These are phyloP conservation scores for Muschampia plurimacula DNA, from an alignment of 2,888 invertebrate species.

Conservation along the genomic window DNA sequence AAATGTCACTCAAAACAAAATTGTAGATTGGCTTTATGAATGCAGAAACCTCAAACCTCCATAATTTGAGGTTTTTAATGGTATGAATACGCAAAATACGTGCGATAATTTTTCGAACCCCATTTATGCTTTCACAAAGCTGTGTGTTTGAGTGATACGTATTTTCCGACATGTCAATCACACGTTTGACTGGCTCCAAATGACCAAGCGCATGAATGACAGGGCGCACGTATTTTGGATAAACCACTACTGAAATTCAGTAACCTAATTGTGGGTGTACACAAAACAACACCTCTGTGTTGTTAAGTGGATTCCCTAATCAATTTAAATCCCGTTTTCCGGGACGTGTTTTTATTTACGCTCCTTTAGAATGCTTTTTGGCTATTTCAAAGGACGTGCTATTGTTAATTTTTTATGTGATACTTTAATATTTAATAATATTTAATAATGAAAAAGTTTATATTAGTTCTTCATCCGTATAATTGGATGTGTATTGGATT, in stretches of 20 bases:
- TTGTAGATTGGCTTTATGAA: slow-evolving; percentile 1
- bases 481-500: slow-evolving; percentile 17
- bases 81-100: slow-evolving; percentile 54
- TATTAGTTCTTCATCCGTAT: neutral
- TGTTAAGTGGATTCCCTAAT: slow-evolving; percentile 36
- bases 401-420: slow-evolving; percentile 1
- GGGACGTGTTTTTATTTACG: slow-evolving; percentile 24
- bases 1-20: neutral
- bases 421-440: neutral
- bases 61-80: slow-evolving; percentile 9
- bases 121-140: slow-evolving; percentile 59
- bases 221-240: slow-evolving; percentile 42
- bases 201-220: slow-evolving; percentile 57
- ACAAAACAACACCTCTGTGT: slow-evolving; percentile 36
- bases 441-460: slow-evolving; percentile 41
- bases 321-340: slow-evolving; percentile 29
- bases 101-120: slow-evolving; percentile 72
- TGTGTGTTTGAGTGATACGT: slow-evolving; percentile 58
- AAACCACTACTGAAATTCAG: slow-evolving; percentile 45
- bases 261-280: slow-evolving; percentile 38
- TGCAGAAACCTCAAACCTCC: neutral
- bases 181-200: slow-evolving; percentile 62
- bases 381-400: slow-evolving; percentile 5
- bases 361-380: slow-evolving; percentile 20
- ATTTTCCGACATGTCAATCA: slow-evolving; percentile 70